Evolutionary conservation across 2,113 vertebrate genomes (phyloP).

Genomic region (Pantherophis guttatus): DNA sequence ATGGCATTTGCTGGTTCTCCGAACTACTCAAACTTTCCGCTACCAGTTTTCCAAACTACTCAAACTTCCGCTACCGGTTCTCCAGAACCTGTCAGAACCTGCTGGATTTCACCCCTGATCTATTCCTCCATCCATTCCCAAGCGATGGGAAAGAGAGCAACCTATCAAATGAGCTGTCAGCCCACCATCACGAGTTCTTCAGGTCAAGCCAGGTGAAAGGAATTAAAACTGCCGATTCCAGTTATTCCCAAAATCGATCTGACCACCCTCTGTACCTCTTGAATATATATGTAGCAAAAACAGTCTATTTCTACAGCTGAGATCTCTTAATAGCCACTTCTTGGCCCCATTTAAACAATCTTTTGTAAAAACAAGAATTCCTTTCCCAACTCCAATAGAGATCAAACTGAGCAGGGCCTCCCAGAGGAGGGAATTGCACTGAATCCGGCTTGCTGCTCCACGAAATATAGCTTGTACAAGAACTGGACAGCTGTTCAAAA

Average conservation of each 20-base stretch:
- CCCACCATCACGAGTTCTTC: not conserved
- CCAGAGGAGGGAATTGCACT: rapidly evolving
- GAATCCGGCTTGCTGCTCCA: not conserved
- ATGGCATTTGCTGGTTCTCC: too few relatives aligned
- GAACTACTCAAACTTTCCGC: too few relatives aligned
- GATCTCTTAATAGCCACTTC: constrained; percentile 69
- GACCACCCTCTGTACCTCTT: not conserved
- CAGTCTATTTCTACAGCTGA: constrained; percentile 76
- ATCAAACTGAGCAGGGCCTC: not conserved
- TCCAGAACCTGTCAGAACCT: too few relatives aligned
- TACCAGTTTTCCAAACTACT: too few relatives aligned
- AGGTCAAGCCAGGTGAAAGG: constrained; percentile 54
- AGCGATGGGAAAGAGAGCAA: not conserved
- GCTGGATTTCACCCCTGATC: too few relatives aligned
- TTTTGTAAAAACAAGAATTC: constrained; percentile 69
- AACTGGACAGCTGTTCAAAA: not conserved
- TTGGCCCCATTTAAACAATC: constrained; percentile 61
- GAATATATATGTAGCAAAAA: constrained; percentile 53
- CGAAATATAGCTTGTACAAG: not conserved
- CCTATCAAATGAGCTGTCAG: not conserved
- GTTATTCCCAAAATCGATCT: constrained; percentile 28
- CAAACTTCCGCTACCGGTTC: too few relatives aligned
- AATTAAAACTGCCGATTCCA: constrained; percentile 67
- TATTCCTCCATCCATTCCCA: not conserved
- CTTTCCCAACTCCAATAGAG: constrained; percentile 43